Base-by-base conservation (phyloP, 2,797 vertebrate genomes). In the Anguilla obscura region DNA sequence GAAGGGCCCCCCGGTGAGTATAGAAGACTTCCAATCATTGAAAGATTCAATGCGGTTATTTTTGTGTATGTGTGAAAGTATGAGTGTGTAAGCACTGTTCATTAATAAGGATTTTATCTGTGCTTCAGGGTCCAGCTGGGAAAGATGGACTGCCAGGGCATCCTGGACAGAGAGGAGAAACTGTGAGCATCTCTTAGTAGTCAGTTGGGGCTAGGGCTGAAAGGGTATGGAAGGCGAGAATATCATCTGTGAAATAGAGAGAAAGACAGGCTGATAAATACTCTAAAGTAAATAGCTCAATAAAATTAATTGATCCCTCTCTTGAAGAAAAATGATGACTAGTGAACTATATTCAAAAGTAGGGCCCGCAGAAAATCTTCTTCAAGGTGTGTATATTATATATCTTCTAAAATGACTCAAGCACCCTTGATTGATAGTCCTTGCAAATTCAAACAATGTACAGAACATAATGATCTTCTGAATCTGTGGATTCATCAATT, bases 101-200 rank as follows among this genome's bases (percentile, higher is more conserved):
- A 76, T 48, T 85, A 24, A 76, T 30, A 82, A 60, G 7, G 8
- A 1, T 89, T 48, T 89, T 88, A 40, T 91, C 2, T 90, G 24
- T 48, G 48, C 9, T 89, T 0, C 90, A 95, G 96, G 96, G 96
- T 88, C 93, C 95, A 58, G 92, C 89, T 58, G 96, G 96, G 52
- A 96, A 97, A 89, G 98, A 99, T 0, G 98, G 98, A 88, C 96
- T 99, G 91, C 98, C 98, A 0, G 98, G 98, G 90, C 98, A 99
- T 91, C 98, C 98, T 0, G 98, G 98, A 87, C 98, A 99, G 94
- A 96, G 98, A 96, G 98, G 98, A 91, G 98, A 99, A 94, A 97
- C 98, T 0, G 98, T 99, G 91, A 98, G 98, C 97, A 60, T 8
- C 54, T 80, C 21, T 30, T 50, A 30, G 8, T 79, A 4, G 24